Evolutionary conservation across 2,797 vertebrate genomes (phyloP).

Genomic region (Chelonia mydas): DNA sequence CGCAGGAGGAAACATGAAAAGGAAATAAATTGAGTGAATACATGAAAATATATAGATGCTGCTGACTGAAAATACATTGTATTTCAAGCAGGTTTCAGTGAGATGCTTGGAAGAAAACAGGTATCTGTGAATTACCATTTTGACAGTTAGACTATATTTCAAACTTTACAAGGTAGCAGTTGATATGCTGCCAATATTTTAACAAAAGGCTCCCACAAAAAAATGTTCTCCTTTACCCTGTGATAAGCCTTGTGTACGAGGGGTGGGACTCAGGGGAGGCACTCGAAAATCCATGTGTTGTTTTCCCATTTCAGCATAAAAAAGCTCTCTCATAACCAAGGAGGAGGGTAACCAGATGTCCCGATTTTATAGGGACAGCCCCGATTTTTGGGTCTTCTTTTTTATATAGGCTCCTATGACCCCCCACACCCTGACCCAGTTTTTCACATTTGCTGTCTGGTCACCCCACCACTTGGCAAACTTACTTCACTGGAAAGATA

Average conservation of each 20-base stretch:
- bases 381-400: no score
- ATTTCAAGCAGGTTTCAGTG: slow-evolving; percentile 37
- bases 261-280: neutral
- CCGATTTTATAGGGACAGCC: no score
- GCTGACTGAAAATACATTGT: slow-evolving; percentile 8
- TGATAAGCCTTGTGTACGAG: neutral
- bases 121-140: slow-evolving; percentile 35
- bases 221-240: neutral
- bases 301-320: neutral
- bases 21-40: slow-evolving; percentile 57
- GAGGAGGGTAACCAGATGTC: neutral
- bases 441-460: no score
- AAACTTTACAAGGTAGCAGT: slow-evolving; percentile 4
- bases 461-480: neutral
- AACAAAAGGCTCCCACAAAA: slow-evolving; percentile 40
- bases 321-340: neutral
- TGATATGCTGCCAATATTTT: slow-evolving; percentile 23
- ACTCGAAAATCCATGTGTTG: neutral
- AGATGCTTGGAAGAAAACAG: neutral
- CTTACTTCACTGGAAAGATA: neutral
- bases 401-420: no score
- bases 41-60: slow-evolving; percentile 14
- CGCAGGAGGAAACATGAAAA: slow-evolving; percentile 45
- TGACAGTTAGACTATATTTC: neutral
- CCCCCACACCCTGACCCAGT: no score